Evolutionary conservation across 2,113 vertebrate genomes (phyloP), one percentile per base, ranked within the genome.

Genomic region (Atractosteus spatula): DNA sequence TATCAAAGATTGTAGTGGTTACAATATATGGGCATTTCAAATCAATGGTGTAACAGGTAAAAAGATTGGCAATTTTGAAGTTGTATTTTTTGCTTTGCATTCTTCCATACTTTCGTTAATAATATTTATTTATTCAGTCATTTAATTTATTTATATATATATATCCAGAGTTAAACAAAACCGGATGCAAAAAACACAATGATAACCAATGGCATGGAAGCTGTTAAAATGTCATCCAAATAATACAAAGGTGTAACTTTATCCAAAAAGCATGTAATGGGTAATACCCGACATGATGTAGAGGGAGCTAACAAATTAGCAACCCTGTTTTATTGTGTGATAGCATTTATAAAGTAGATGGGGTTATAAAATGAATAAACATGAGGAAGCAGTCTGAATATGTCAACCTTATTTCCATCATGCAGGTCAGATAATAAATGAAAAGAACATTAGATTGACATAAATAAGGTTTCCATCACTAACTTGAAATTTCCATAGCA

Each of bases 361-460:
- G 11, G 57, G 56, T 47, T 10, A 13, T 42, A 13, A 45, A 45
- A 57, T 13, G 43, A 62, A 71, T 47, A 41, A 68, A 16, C 51
- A 55, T 47, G 7, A 13, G 56, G 41, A 65, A 57, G 66, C 67
- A 70, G 17, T 70, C 45, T 45, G 51, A 14, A 55, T 74, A 54
- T 61, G 54, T 63, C 47, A 51, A 10, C 5, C 5, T 51, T 69
- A 69, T 76, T 51, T 41, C 3, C 41, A 76, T 71, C 70, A 64
- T 66, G 47, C 29, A 64, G 66, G 68, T 42, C 17, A 71, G n/a
- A 64, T 47, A 76, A 64, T 14, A 70, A 57, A 43, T 62, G 57
- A 63, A 63, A 44, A 11, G 47, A 59, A 42, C 54, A 57, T 59
- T 75, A 54, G 55, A 29, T 70, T 66, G 68, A 70, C 73, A 43